Conservation (phyloP, 2,797 vertebrate genomes). For the Muraenolepis orangiensis region DNA sequence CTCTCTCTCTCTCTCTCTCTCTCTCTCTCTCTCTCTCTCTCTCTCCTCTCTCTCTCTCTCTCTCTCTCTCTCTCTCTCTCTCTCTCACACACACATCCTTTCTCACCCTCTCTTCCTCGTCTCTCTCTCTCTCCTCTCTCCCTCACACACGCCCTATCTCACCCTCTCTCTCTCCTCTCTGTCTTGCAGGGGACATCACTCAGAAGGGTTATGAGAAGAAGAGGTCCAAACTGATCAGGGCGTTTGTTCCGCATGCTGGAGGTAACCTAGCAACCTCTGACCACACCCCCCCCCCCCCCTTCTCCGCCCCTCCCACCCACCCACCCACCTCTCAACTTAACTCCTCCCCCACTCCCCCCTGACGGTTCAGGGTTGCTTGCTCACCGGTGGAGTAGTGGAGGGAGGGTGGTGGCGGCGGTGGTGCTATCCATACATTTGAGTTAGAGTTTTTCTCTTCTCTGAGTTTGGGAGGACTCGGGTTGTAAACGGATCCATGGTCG, state of each 20-base stretch:
- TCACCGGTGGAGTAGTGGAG: background rate
- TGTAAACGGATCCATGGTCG: background rate
- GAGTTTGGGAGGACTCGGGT: background rate
- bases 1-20: slow-evolving; percentile 20
- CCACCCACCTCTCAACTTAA: background rate
- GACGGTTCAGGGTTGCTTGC: background rate
- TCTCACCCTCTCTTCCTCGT: slow-evolving; percentile 17
- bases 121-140: background rate
- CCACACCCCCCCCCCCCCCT: background rate
- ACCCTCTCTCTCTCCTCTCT: slow-evolving; percentile 46
- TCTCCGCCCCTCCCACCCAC: background rate
- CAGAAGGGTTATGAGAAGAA: slow-evolving; percentile 89
- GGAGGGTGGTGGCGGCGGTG: background rate
- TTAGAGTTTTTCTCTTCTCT: background rate
- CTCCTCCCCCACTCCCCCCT: background rate
- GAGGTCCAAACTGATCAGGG: slow-evolving; percentile 84
- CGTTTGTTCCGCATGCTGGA: slow-evolving; percentile 81
- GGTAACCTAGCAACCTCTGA: slow-evolving; percentile 58
- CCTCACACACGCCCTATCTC: slow-evolving; percentile 5
- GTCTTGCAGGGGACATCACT: slow-evolving; percentile 83
- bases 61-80: background rate
- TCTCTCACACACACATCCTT: background rate
- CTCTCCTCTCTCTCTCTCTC: background rate
- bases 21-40: slow-evolving; percentile 58
- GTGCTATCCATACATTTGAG: background rate